phyloP scores from a whole-genome alignment of 2,888 invertebrate species.

The Eupelmus urozonus region DNA sequence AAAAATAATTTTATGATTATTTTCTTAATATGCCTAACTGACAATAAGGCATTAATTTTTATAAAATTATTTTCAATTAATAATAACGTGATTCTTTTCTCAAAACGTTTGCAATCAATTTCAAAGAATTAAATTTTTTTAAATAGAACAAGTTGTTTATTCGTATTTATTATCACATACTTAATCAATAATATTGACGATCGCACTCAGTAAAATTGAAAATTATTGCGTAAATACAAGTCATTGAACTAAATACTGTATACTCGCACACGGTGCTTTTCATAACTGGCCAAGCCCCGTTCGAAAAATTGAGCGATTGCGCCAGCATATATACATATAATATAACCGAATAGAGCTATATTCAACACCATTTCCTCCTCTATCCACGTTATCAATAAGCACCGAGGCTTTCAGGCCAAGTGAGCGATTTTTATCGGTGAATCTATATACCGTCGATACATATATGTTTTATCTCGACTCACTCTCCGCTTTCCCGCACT shows the following conservation, averaged over 20 bases:
- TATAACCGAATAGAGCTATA: constrained; percentile 2
- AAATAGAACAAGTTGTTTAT: no score
- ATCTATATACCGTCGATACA: constrained; percentile 5
- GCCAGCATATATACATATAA: background rate
- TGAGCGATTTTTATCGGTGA: constrained; percentile 63
- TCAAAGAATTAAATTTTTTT: background rate
- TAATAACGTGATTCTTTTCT: background rate
- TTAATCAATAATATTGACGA: no score
- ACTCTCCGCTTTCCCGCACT: background rate
- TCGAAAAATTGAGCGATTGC: constrained; percentile 27
- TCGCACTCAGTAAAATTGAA: constrained; percentile 29
- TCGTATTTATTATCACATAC: no score
- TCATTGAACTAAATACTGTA: constrained; percentile 22
- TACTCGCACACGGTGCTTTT: constrained; percentile 25
- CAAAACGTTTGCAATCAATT: background rate
- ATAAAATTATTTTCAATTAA: background rate
- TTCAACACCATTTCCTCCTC: constrained; percentile 14
- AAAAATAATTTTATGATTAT: no score
- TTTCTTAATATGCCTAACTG: no score
- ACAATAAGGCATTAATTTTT: no score
- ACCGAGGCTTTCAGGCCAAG: constrained; percentile 52
- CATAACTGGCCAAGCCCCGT: constrained; percentile 32
- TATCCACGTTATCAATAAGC: constrained; percentile 66
- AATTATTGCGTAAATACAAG: constrained; percentile 21
- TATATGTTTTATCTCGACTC: constrained; percentile 9